These are phyloP conservation scores for Octonoba sinensis DNA, from an alignment of 2,888 invertebrate genomes.

Conservation along the genomic window DNA sequence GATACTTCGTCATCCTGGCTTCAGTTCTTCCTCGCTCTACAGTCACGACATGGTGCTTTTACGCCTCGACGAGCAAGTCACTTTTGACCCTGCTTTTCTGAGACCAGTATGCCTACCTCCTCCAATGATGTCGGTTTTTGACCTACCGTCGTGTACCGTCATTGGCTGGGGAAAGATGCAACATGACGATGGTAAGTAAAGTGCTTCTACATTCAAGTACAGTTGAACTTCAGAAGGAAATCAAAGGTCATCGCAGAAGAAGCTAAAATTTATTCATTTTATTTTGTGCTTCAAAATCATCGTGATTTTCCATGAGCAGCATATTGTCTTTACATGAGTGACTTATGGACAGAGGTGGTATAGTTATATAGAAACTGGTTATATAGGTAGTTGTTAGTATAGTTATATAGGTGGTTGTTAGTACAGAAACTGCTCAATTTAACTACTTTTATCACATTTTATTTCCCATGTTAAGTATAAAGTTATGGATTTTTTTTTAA, in stretches of 20 bases:
- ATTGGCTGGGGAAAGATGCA: conserved; percentile 67
- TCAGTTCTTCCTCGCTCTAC: conserved; percentile 65
- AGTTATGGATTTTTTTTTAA: no score
- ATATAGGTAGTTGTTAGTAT: no score
- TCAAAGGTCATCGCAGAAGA: no score
- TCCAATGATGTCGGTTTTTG: conserved; percentile 26
- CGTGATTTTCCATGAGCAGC: no score
- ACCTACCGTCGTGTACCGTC: conserved; percentile 71
- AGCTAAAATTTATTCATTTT: no score
- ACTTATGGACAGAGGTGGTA: no score
- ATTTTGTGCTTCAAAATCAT: no score
- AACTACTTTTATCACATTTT: background rate
- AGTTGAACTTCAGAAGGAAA: no score
- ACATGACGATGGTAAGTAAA: conserved; percentile 64
- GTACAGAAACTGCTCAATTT: no score
- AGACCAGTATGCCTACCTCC: conserved; percentile 66
- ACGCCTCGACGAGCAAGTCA: conserved; percentile 64
- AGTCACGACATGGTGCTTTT: conserved; percentile 67
- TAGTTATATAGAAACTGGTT: no score
- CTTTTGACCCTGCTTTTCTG: conserved; percentile 66
- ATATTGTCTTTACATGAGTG: no score
- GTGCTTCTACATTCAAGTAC: background rate
- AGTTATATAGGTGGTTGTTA: no score
- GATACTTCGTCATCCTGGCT: conserved; percentile 65
- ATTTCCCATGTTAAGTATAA: background rate